These are phyloP conservation scores for Drosophila neotestacea DNA, from an alignment of 2,888 invertebrate species.

Conservation along the genomic window DNA sequence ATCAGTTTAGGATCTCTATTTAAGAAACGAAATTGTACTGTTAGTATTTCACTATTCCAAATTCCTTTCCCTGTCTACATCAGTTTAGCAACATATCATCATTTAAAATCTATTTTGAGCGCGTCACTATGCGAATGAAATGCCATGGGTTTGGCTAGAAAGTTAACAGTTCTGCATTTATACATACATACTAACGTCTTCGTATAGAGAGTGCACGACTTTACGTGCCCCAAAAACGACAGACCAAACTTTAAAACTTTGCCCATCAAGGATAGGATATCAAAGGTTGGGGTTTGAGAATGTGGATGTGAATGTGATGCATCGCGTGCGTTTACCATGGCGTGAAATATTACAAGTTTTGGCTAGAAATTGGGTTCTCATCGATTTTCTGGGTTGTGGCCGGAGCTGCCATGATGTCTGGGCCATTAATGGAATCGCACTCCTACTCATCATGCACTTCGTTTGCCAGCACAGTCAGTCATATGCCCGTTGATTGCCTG, in stretches of 20 bases:
- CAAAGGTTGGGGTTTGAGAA: not conserved
- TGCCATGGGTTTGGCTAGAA: not conserved
- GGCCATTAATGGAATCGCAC: slow-evolving; percentile 29
- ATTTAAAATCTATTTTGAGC: not conserved
- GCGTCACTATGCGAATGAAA: not conserved
- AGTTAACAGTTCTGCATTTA: not conserved
- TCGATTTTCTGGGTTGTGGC: slow-evolving; percentile 56
- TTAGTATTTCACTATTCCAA: not conserved
- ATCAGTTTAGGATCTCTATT: too few relatives aligned
- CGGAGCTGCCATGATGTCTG: slow-evolving; percentile 35
- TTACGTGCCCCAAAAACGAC: not conserved
- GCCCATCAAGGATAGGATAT: not conserved
- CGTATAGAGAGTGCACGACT: not conserved
- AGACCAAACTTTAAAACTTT: slow-evolving; percentile 4
- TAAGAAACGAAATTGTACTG: too few relatives aligned
- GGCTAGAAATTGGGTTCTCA: slow-evolving; percentile 27
- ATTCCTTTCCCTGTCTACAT: not conserved
- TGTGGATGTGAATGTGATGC: slow-evolving; percentile 36
- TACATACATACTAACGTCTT: not conserved
- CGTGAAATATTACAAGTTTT: slow-evolving; percentile 58
- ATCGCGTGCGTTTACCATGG: slow-evolving; percentile 60
- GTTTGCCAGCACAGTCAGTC: slow-evolving; percentile 30
- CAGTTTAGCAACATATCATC: not conserved
- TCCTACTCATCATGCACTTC: slow-evolving; percentile 27
- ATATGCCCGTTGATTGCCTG: slow-evolving; percentile 15